Percentiles rank a stretch among this genome's conserved stretches.
Evolutionary conservation across 1,140 invertebrate species (phyloP).

Genomic region (Holcopasites calliopsidis): DNA sequence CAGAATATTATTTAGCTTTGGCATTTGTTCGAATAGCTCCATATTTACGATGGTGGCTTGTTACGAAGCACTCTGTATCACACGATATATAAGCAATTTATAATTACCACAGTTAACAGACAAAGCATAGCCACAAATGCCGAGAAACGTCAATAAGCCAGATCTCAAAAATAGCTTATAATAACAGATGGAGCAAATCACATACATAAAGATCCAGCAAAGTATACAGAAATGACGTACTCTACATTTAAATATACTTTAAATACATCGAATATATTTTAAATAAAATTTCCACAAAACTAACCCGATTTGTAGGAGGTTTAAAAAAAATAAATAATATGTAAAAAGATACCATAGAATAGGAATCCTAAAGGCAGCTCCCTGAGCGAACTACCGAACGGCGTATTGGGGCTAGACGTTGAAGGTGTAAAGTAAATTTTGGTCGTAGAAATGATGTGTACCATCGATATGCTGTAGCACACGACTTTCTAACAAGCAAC

Average conservation of each 20-base stretch:
- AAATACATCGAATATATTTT: no score
- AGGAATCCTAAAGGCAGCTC: no score
- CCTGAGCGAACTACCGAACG: no score
- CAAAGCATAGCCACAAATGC: background rate
- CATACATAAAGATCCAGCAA: no score
- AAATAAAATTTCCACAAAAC: no score
- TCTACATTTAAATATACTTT: no score
- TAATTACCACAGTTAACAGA: background rate
- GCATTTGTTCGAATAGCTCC: conserved; percentile 1
- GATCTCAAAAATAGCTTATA: no score
- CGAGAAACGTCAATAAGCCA: background rate
- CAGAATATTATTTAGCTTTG: conserved; percentile 25
- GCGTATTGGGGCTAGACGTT: conserved; percentile 65
- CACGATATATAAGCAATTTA: background rate
- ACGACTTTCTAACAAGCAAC: conserved; percentile 89
- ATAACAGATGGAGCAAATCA: no score
- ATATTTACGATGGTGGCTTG: conserved; percentile 4
- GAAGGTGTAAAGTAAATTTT: conserved; percentile 86
- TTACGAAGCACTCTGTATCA: background rate
- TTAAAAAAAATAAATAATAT: no score
- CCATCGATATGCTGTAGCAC: conserved; percentile 91
- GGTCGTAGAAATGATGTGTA: conserved; percentile 89
- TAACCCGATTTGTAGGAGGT: no score
- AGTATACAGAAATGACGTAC: no score
- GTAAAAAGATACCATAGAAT: no score